Base-by-base conservation (phyloP, 2,113 vertebrate genomes). In the Vicugna pacos region DNA sequence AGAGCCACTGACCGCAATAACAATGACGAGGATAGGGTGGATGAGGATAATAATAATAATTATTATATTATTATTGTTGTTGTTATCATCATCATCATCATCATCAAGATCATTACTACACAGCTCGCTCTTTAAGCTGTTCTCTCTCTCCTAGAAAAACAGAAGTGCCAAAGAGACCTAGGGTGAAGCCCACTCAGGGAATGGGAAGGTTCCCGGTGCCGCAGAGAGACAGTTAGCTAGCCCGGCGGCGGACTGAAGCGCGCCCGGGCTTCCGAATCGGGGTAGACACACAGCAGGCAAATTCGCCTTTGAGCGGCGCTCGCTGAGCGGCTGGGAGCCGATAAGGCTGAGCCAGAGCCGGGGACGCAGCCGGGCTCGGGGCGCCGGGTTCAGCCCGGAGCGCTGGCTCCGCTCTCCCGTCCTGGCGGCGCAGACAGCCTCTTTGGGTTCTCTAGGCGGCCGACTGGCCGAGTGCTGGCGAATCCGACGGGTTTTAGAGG, bases 231-330 rank as follows among this genome's bases (percentile, higher is more conserved):
- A 94, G 48, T 97, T 93, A 28, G 9, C 35, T 4, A 67, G 26
- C 24, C 16, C 6, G 1, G 62, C 20, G 35, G 50, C 28, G 1
- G 9, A 80, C 48, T 8, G 52, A 52, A 42, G 60, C 9, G 14
- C 42, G 1, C 26, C 22, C 16, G 17, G 83, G 73, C 46, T 83
- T 87, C n/a, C 8, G n/a, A 79, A 20, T 86, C 86, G 12, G 6
- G 48, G 48, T 4, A 30, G 20, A 60, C n/a, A 54, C n/a, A 13
- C 28, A 5, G 16, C 81, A 5, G 76, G 28, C 89, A 48, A 80
- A 8, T 77, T 87, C 12, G 70, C 94, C 84, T 94, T 95, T n/a
- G 70, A 96, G 88, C 5, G 2, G 92, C 58, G 58, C 65, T 91
- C n/a, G 16, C 38, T 0, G 14, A 72, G 58, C 2, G 0, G 64